These are phyloP conservation scores for Agriopis marginaria DNA, from an alignment of 2,888 invertebrate genomes.

Conservation along the genomic window DNA sequence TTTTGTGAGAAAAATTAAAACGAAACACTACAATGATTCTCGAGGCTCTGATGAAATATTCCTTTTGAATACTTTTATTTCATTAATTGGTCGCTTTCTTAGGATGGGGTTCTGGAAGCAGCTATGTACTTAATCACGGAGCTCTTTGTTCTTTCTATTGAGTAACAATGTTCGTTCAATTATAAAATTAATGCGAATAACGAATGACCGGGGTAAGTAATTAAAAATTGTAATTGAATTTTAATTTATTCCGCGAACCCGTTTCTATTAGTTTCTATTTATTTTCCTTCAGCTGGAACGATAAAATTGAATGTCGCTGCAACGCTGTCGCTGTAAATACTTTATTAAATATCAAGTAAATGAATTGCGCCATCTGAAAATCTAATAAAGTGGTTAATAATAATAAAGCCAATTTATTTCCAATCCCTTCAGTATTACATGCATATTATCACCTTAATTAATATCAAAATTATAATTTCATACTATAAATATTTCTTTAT, in stretches of 20 bases:
- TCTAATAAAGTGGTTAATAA: no score
- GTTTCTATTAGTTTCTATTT: slow-evolving; percentile 6
- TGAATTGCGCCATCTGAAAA: neutral
- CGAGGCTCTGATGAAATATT: slow-evolving; percentile 22
- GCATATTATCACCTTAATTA: no score
- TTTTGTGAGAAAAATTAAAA: slow-evolving; percentile 15
- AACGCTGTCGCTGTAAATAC: neutral
- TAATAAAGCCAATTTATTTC: no score
- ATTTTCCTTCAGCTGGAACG: neutral
- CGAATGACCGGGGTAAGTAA: slow-evolving; percentile 1
- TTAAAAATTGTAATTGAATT: neutral
- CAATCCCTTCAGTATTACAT: no score
- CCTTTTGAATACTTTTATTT: slow-evolving; percentile 19
- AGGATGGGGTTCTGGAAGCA: slow-evolving; percentile 9
- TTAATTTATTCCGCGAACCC: slow-evolving; percentile 3
- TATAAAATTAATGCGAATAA: slow-evolving; percentile 2
- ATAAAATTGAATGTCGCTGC: neutral
- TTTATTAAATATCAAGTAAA: slow-evolving; percentile 3
- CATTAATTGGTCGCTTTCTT: slow-evolving; percentile 21
- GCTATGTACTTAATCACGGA: slow-evolving; percentile 11
- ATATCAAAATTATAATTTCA: no score
- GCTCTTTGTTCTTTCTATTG: slow-evolving; percentile 6
- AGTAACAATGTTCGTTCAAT: slow-evolving; percentile 2
- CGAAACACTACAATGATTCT: slow-evolving; percentile 3
- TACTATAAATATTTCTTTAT: no score